A percentile compares a stretch with the other conserved stretches of the same genome.
Evolutionary conservation across 1,140 invertebrate genomes (phyloP).

Genomic region (Galleria mellonella): DNA sequence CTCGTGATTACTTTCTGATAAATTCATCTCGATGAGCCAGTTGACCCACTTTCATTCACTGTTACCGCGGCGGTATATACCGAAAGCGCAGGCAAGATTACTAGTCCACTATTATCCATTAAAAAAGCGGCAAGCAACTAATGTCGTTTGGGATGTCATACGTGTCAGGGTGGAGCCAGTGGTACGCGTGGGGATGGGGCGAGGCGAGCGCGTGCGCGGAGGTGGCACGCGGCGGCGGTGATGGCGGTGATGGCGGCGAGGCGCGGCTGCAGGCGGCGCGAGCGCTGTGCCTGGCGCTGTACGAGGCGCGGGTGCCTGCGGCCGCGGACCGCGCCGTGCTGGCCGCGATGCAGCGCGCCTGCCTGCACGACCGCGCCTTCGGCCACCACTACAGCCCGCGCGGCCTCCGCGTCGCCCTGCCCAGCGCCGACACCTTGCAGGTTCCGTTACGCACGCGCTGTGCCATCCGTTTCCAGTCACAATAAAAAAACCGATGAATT

Average conservation of each 20-base stretch:
- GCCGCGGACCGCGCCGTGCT: slow-evolving; percentile 20
- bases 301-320: slow-evolving; percentile 17
- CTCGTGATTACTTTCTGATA: too few species aligned
- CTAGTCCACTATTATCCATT: too few species aligned
- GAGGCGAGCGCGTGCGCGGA: slow-evolving; percentile 24
- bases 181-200: slow-evolving; percentile 56
- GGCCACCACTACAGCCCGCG: slow-evolving; percentile 14
- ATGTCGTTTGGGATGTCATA: too few species aligned
- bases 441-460: neutral
- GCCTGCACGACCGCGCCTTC: slow-evolving; percentile 14
- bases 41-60: too few species aligned
- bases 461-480: neutral
- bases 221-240: slow-evolving; percentile 10
- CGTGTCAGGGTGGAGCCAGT: slow-evolving; percentile 41
- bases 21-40: too few species aligned
- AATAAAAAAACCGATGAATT: too few species aligned
- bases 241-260: too few species aligned
- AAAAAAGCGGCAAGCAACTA: too few species aligned
- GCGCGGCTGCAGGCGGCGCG: slow-evolving; percentile 9
- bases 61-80: too few species aligned
- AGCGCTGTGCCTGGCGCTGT: slow-evolving; percentile 15
- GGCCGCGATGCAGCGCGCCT: slow-evolving; percentile 14
- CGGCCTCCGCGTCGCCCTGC: slow-evolving; percentile 7
- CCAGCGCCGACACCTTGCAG: neutral
- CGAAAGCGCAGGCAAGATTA: too few species aligned